Evolutionary conservation across 1,140 invertebrate genomes (phyloP), one percentile per base, ranked within the genome.

Genomic region (Drosophila lowei): DNA sequence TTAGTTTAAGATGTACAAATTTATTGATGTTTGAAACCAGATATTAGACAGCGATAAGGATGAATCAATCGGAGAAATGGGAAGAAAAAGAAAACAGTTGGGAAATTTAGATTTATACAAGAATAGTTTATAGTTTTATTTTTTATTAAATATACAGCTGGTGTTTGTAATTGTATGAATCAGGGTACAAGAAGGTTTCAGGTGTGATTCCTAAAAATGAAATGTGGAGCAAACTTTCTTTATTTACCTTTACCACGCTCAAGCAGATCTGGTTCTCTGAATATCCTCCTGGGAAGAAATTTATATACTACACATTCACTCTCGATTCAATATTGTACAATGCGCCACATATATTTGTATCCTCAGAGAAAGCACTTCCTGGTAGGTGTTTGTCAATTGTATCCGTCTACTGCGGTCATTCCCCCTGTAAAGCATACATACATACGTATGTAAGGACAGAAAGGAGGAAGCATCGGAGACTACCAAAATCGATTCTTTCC

Each of bases 281-380:
- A 13, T 38, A 13, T 38, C 34, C 34, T 38, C 34, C 34, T 38
- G 34, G 34, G 34, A 38, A 34, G 30, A 34, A 9, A 34, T 28
- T 6, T 2, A 28, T 1, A 25, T 6, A 25, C 5, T 25, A 7
- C 49, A 30, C 28, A 34, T 52, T 18, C 15, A 13, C 25, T 46
- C 2, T 23, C 21, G 50, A 21, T 13, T 18, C 18, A 44, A 62
- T 15, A 15, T 53, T 53, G 34, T 61, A 30, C 16, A 43, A 54
- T 23, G 25, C 25, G 28, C 46, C 41, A 16, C 34, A 38, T 54
- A 23, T 43, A 54, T 53, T 61, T 61, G 49, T 61, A 15, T 44
- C 38, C 28, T 8, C 16, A 16, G 23, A 44, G 53, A 77, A 66
- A 72, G 46, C 47, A 53, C 70, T 80, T 80, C 77, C 66, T 67